phyloP scores from a whole-genome alignment of 2,113 vertebrate genomes.

The Eleginops maclovinus region DNA sequence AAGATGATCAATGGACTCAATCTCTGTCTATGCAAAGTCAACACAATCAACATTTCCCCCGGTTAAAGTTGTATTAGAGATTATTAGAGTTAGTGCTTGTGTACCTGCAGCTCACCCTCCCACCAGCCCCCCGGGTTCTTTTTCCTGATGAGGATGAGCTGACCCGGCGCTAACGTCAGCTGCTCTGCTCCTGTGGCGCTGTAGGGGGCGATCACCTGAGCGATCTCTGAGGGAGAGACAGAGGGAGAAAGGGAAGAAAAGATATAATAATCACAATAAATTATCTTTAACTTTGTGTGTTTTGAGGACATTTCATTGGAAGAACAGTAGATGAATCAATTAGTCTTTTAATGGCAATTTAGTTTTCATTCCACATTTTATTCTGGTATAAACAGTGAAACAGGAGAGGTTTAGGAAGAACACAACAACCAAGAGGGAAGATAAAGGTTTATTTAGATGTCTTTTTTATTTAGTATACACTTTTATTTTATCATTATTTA shows the following conservation, averaged over 20 bases:
- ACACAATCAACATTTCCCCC: neutral
- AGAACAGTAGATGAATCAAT: too few relatives aligned
- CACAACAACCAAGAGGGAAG: too few relatives aligned
- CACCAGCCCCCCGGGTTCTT: constrained; percentile 99
- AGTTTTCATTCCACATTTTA: too few relatives aligned
- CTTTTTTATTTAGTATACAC: too few relatives aligned
- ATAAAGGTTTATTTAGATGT: too few relatives aligned
- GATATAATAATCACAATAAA: too few relatives aligned
- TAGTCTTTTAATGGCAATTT: too few relatives aligned
- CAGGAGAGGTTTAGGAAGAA: too few relatives aligned
- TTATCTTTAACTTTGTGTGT: too few relatives aligned
- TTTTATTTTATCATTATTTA: too few relatives aligned
- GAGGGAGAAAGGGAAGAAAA: neutral
- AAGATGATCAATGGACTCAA: neutral
- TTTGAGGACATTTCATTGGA: too few relatives aligned
- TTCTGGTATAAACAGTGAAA: too few relatives aligned
- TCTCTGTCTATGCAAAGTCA: neutral
- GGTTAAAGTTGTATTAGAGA: neutral
- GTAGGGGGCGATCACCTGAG: constrained; percentile 97
- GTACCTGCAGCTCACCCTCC: constrained; percentile 98
- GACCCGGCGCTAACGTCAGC: constrained; percentile 95
- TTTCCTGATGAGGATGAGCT: constrained; percentile 97
- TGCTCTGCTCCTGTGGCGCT: constrained; percentile 95
- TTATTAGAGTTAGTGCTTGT: constrained; percentile 16
- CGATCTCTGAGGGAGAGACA: constrained; percentile 88